Conservation (phyloP, 2,888 invertebrate species). For the Ligdia adustata region DNA sequence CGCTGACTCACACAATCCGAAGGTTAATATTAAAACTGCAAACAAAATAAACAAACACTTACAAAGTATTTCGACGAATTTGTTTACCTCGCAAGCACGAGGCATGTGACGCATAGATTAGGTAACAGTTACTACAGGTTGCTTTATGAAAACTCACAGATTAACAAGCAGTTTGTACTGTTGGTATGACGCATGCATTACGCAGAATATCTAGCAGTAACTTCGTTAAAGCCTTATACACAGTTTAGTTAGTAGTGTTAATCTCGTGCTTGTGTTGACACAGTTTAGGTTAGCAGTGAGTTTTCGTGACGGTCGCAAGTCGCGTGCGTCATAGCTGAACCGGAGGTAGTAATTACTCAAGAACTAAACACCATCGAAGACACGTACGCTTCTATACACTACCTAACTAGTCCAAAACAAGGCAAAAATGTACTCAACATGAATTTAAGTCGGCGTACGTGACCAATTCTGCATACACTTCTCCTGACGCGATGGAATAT, state of each 20-base stretch:
- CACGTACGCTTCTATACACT: conserved; percentile 29
- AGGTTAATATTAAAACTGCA: conserved; percentile 10
- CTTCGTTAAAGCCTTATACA: background rate
- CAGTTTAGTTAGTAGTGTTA: background rate
- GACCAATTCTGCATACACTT: conserved; percentile 17
- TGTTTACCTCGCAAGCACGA: conserved; percentile 17
- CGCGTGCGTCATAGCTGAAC: conserved; percentile 30
- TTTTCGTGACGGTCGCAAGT: conserved; percentile 21
- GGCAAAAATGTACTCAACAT: conserved; percentile 20
- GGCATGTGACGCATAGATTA: conserved; percentile 14
- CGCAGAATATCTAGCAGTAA: background rate
- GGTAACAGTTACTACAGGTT: conserved; percentile 7
- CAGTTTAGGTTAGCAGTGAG: conserved; percentile 15
- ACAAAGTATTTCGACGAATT: conserved; percentile 11
- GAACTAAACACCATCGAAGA: conserved; percentile 14
- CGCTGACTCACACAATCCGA: conserved; percentile 17
- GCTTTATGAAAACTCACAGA: conserved; percentile 4
- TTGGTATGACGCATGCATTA: conserved; percentile 2
- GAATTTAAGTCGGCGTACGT: conserved; percentile 29
- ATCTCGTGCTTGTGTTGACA: conserved; percentile 7
- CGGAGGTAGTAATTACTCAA: conserved; percentile 15
- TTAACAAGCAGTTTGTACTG: conserved; percentile 5
- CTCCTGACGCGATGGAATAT: conserved; percentile 8
- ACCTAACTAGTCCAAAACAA: conserved; percentile 19
- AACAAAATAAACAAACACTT: conserved; percentile 12